Evolutionary conservation across 1,140 invertebrate species (phyloP), one percentile per base, ranked within the genome.

Genomic region (Pseudomyrmex dendroicus): DNA sequence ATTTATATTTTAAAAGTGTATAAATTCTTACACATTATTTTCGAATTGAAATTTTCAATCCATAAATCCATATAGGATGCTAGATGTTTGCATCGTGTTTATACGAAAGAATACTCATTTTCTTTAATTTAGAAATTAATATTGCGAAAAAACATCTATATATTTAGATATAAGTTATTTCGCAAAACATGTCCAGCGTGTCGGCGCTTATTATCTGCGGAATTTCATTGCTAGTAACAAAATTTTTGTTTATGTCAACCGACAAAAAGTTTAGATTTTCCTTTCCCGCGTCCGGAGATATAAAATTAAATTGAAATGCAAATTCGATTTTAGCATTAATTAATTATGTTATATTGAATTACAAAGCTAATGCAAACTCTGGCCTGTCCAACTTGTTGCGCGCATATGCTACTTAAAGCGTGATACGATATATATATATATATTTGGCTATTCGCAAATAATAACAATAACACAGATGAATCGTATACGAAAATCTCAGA

Each of bases 311-410:
- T 66, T 22, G 17, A 2, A 20, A 57, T 48, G n/a, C 13, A 57
- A 70, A 17, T 57, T 5, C 44, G 0, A 74, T 68, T 67, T 13
- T 46, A n/a, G 2, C 10, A 46, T 12, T 25, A 46, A 35, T 63
- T 48, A 63, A 15, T 20, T 44, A 17, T 35, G 5, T 8, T 20
- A 8, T 22, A 10, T 54, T 35, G 13, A 67, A 66, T 46, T 22
- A 46, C 13, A 4, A 56, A 8, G 9, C 56, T 57, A 48, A 64
- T 44, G 9, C 4, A 1, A 68, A 68, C 3, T 44, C 17, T 5
- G 52, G 17, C 20, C n/a, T 57, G 2, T 17, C 15, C 15, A 68
- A 78, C 52, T 78, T 25, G 44, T 68, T 67, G 35, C 12, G 9
- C 15, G 15, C 2, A 8, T 46, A 12, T 48, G 17, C 10, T 78